Conservation (phyloP, 2,888 invertebrate genomes). For the Frankliniella intonsa region DNA sequence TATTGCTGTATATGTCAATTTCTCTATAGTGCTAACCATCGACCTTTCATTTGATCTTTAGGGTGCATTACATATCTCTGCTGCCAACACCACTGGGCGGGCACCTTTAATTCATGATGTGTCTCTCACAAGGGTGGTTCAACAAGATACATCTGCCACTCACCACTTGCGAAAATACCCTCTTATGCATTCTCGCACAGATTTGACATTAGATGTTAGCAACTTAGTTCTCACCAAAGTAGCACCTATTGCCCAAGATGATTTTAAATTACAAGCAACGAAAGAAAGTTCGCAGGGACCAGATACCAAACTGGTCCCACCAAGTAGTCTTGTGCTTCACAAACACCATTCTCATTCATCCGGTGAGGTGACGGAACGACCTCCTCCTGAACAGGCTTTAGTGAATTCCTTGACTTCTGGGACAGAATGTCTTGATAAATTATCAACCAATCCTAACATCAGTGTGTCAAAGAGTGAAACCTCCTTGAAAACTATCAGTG, state of each 20-base stretch:
- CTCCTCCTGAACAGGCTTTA: slow-evolving; percentile 35
- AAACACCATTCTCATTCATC: slow-evolving; percentile 66
- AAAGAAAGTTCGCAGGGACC: slow-evolving; percentile 42
- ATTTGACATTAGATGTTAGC: slow-evolving; percentile 37
- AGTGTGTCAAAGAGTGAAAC: slow-evolving; percentile 75
- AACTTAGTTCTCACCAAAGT: slow-evolving; percentile 33
- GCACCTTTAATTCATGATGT: slow-evolving; percentile 46
- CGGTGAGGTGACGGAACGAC: slow-evolving; percentile 56
- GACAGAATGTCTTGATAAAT: slow-evolving; percentile 40
- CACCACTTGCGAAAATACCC: slow-evolving; percentile 37
- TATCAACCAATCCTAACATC: slow-evolving; percentile 55
- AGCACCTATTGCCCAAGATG: slow-evolving; percentile 19
- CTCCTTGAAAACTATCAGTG: slow-evolving; percentile 63
- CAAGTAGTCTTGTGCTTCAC: slow-evolving; percentile 53
- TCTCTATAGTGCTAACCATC: background rate
- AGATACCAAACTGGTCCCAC: slow-evolving; percentile 48
- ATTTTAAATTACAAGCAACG: slow-evolving; percentile 34
- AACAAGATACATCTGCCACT: slow-evolving; percentile 41
- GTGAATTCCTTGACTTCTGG: slow-evolving; percentile 33
- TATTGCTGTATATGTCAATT: background rate
- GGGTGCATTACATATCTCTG: background rate
- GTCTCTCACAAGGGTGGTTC: slow-evolving; percentile 47
- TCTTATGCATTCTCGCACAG: slow-evolving; percentile 38
- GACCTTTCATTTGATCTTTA: background rate
- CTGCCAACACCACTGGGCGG: background rate